Base-by-base conservation (phyloP, 2,888 invertebrate species). In the Serripes groenlandicus region DNA sequence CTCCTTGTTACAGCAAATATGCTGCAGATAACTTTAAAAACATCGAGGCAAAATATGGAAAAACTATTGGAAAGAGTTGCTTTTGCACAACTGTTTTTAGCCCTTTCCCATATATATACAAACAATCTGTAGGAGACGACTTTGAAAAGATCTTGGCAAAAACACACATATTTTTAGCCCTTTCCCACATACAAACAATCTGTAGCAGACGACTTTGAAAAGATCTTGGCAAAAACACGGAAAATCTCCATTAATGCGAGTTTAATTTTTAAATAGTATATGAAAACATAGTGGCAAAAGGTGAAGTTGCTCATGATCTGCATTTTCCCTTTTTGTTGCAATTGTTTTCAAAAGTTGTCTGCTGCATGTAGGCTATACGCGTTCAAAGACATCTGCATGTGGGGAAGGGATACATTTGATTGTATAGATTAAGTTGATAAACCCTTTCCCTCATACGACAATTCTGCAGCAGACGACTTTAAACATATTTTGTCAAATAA, bases 211-310 rank as follows among this genome's bases (percentile, higher is more conserved):
- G n/a, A n/a, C n/a, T n/a, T n/a, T n/a, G n/a, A n/a, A n/a, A n/a
- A n/a, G n/a, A n/a, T n/a, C n/a, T n/a, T n/a, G n/a, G n/a, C n/a
- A n/a, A n/a, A n/a, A n/a, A n/a, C n/a, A n/a, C n/a, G n/a, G n/a
- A n/a, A n/a, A n/a, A n/a, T n/a, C n/a, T n/a, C n/a, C n/a, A n/a
- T n/a, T n/a, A n/a, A n/a, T n/a, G n/a, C n/a, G n/a, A n/a, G n/a
- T n/a, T n/a, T n/a, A n/a, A n/a, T n/a, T n/a, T n/a, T n/a, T n/a
- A n/a, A n/a, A n/a, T n/a, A n/a, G n/a, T n/a, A n/a, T n/a, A 7
- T 7, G 37, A 35, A 64, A 64, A 34, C 64, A 64, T 37, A 35
- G 34, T 34, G 34, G 26, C 7, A 64, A 37, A 64, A 64, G 35
- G 26, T 35, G 35, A 64, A 37, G 26, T 2, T 64, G 35, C 34